Base-by-base conservation (phyloP, 2,797 vertebrate species). In the Austrolebias charrua region DNA sequence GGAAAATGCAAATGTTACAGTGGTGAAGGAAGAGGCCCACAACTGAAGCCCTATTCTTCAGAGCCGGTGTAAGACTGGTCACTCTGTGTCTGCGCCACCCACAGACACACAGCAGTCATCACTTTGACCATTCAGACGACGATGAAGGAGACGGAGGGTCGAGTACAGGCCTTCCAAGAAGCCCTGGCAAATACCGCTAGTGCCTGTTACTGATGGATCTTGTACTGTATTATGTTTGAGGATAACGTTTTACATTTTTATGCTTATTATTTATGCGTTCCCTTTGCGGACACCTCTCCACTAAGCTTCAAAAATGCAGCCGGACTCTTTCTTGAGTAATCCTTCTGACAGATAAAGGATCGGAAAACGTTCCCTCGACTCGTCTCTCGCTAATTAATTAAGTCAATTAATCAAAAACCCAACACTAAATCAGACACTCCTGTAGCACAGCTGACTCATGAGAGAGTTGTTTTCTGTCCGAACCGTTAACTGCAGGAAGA, bases 1-100 rank as follows among this genome's bases (percentile, higher is more conserved):
- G 66, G 45, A 58, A 86, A 89, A 90, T 91, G 89, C 86, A 88
- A 91, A 90, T 91, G 88, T 84, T 90, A 86, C 86, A 87, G 86
- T 87, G 79, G 73, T 65, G 75, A 78, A 82, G 67, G 68, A 78
- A 73, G 88, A 75, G 81, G 77, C 72, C 78, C 85, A 86, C 82
- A 83, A 82, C 74, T 80, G 83, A 89, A 85, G 79, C 80, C 60
- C 80, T 83, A 86, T 88, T 88, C 87, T 89, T 81, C 75, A 1
- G 69, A 64, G 73, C 73, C 60, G 75, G 78, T 69, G 77, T 84
- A 88, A 88, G 84, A 90, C 83, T 84, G 75, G 85, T 62, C 64
- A n/a, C 84, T 90, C 83, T 90, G 86, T 91, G 86, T 86, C 78
- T 74, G 63, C 83, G 81, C 88, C 88, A 86, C 88, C 86, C 87